Conservation (phyloP, 2,113 vertebrate species). For the Python bivittatus region DNA sequence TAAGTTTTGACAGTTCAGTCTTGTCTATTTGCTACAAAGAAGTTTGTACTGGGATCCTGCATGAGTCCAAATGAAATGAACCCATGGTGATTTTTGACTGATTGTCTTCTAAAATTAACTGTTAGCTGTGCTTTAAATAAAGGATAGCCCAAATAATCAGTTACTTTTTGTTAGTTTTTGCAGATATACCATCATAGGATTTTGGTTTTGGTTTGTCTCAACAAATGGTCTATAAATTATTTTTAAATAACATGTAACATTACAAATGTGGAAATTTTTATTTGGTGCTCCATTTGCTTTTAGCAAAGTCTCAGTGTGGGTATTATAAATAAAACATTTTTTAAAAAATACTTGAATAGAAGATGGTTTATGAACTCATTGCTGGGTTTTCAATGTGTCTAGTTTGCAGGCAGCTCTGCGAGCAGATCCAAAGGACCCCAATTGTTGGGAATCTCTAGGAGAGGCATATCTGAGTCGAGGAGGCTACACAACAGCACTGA, state of each 20-base stretch:
- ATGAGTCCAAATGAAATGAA: background rate
- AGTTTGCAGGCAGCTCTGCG: constrained; percentile 95
- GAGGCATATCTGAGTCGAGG: constrained; percentile 93
- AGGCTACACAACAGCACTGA: constrained; percentile 90
- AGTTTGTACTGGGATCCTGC: background rate
- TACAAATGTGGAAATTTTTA: background rate
- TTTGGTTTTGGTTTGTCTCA: background rate
- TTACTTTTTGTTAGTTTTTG: background rate
- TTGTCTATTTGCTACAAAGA: background rate
- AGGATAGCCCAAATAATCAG: background rate
- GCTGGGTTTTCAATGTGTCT: constrained; percentile 8
- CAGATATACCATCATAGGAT: background rate
- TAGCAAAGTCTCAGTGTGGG: background rate
- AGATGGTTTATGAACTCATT: background rate
- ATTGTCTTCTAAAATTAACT: background rate
- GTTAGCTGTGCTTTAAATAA: background rate
- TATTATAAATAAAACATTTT: background rate
- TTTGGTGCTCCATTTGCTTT: background rate
- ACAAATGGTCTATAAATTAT: background rate
- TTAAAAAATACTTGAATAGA: background rate
- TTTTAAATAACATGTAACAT: background rate
- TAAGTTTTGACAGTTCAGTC: background rate
- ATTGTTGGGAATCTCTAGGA: constrained; percentile 96
- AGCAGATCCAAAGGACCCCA: constrained; percentile 91
- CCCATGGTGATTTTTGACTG: background rate